phyloP scores from a whole-genome alignment of 2,797 vertebrate species.

The Heliangelus exortis region DNA sequence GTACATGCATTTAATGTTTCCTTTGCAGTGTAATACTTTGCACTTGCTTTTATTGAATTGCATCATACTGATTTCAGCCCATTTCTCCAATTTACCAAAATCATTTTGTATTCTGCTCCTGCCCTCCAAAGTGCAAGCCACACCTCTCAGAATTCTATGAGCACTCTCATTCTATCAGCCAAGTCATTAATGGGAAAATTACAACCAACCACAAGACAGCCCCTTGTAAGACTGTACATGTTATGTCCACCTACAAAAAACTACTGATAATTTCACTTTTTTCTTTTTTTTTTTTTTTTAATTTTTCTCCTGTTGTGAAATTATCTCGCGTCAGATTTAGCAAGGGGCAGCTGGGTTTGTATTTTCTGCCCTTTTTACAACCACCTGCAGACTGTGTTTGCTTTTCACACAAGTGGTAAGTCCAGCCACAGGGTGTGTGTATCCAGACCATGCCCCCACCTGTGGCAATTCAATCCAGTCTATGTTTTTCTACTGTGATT shows the following conservation, averaged over 20 bases:
- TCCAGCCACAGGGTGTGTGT: background rate
- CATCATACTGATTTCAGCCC: constrained; percentile 31
- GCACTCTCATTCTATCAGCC: background rate
- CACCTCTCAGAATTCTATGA: constrained; percentile 3
- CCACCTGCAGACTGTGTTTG: background rate
- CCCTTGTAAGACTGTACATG: background rate
- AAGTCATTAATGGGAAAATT: constrained; percentile 25
- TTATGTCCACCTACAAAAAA: background rate
- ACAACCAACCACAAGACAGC: background rate
- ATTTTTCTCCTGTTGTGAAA: background rate
- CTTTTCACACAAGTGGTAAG: background rate
- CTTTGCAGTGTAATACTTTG: constrained; percentile 6
- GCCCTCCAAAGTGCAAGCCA: background rate
- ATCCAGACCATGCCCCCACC: background rate
- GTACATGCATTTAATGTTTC: background rate
- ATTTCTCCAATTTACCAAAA: constrained; percentile 23
- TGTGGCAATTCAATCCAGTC: background rate
- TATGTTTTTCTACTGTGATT: background rate
- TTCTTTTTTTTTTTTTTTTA: background rate
- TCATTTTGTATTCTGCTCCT: background rate
- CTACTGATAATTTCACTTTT: background rate
- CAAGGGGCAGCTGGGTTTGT: background rate
- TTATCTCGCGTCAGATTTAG: background rate
- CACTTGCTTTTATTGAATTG: constrained; percentile 29
- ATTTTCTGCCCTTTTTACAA: background rate